These are phyloP conservation scores for Platalea minor DNA, from an alignment of 2,797 vertebrate genomes.

Conservation along the genomic window DNA sequence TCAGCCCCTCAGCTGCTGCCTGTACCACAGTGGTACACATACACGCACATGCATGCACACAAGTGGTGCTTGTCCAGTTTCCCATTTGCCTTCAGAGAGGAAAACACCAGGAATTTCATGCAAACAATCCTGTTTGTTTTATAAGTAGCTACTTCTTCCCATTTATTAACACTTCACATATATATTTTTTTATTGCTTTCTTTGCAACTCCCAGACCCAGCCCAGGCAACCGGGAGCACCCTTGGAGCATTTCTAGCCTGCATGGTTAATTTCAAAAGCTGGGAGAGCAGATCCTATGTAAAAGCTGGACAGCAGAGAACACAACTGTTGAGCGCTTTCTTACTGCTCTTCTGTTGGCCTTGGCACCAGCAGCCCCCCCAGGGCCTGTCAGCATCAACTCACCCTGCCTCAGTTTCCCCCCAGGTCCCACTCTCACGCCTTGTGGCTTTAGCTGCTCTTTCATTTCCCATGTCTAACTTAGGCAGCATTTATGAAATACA, in stretches of 20 bases:
- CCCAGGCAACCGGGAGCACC: fast-evolving
- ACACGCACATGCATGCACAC: fast-evolving
- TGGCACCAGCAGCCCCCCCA: background rate
- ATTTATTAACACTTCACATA: background rate
- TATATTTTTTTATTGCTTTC: background rate
- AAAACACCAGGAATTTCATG: background rate
- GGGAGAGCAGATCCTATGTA: background rate
- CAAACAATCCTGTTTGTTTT: background rate
- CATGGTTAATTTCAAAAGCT: background rate
- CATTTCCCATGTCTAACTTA: fast-evolving
- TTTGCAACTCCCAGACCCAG: background rate
- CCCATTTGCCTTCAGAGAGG: background rate
- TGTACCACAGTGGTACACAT: fast-evolving
- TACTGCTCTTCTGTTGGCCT: background rate
- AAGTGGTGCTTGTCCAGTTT: background rate
- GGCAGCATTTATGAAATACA: background rate
- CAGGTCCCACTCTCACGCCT: fast-evolving
- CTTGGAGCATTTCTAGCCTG: background rate
- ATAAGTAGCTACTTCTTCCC: background rate
- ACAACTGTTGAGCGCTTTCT: background rate
- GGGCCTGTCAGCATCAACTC: background rate
- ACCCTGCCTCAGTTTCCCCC: background rate
- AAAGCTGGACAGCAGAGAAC: background rate
- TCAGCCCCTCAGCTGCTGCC: background rate
- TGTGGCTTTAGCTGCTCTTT: background rate